Conservation (phyloP, 2,797 vertebrate genomes). For the Phaenicophaeus curvirostris region DNA sequence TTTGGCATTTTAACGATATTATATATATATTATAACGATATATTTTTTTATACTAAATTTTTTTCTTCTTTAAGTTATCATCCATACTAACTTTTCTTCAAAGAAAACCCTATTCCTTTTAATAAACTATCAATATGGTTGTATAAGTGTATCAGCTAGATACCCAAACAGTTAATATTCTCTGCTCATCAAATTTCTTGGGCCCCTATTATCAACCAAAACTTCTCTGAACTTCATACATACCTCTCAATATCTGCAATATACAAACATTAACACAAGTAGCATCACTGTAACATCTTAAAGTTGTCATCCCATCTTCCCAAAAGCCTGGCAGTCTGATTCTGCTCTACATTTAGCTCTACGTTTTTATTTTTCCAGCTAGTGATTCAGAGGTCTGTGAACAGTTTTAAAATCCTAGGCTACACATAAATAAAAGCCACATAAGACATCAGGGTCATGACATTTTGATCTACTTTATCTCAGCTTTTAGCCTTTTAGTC, state of each 20-base stretch:
- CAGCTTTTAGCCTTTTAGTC: background rate
- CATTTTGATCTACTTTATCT: background rate
- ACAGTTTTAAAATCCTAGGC: background rate
- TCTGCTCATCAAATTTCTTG: background rate
- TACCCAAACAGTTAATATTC: background rate
- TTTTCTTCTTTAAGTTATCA: background rate
- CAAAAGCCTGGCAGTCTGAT: background rate
- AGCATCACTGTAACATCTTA: background rate
- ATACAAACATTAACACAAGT: rapidly evolving
- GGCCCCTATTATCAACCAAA: background rate
- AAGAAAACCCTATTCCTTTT: background rate
- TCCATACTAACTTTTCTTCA: background rate
- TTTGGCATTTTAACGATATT: background rate
- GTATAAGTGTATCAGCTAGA: background rate
- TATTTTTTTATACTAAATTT: background rate
- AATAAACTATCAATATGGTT: too few species aligned
- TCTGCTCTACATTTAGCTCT: background rate
- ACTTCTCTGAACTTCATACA: background rate
- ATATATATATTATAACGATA: too few species aligned
- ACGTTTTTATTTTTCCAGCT: background rate
- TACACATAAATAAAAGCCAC: background rate
- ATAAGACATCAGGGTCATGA: background rate
- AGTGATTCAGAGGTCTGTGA: background rate
- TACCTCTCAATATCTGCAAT: background rate
- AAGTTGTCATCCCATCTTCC: background rate